These are phyloP conservation scores for Leptodactylus fallax DNA, from an alignment of 2,797 vertebrate genomes.

Conservation along the genomic window DNA sequence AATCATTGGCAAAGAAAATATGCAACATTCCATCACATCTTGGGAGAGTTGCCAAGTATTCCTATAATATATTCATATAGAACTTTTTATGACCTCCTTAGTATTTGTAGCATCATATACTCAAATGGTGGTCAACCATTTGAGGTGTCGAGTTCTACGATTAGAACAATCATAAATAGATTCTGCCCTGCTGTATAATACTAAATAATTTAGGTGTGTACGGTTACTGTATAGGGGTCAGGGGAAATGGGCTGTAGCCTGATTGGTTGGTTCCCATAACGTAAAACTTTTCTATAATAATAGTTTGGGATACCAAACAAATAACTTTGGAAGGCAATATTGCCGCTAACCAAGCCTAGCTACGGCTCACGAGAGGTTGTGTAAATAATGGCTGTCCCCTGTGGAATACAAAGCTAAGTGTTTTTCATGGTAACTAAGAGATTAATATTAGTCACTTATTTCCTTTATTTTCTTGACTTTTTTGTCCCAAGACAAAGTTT, in stretches of 20 bases:
- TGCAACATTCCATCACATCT: too few relatives aligned
- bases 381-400: slow-evolving; percentile 20
- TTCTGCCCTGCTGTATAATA: neutral
- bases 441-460: slow-evolving; percentile 49
- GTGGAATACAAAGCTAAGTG: slow-evolving; percentile 13
- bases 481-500: slow-evolving; percentile 2
- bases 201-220: neutral
- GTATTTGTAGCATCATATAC: neutral
- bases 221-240: neutral
- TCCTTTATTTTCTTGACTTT: slow-evolving; percentile 49
- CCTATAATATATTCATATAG: too few relatives aligned
- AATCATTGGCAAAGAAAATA: too few relatives aligned
- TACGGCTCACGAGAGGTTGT: neutral
- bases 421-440: slow-evolving; percentile 41
- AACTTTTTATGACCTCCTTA: neutral
- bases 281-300: slow-evolving; percentile 7
- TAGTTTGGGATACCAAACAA: slow-evolving; percentile 18
- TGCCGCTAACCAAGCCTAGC: neutral
- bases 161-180: neutral
- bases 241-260: neutral
- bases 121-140: neutral
- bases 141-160: neutral
- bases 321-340: neutral
- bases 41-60: too few relatives aligned
- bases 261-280: slow-evolving; percentile 2